Percentiles rank a stretch among this genome's conserved stretches.
Conservation (phyloP, 1,140 invertebrate species). For the Antheraea mylitta region DNA sequence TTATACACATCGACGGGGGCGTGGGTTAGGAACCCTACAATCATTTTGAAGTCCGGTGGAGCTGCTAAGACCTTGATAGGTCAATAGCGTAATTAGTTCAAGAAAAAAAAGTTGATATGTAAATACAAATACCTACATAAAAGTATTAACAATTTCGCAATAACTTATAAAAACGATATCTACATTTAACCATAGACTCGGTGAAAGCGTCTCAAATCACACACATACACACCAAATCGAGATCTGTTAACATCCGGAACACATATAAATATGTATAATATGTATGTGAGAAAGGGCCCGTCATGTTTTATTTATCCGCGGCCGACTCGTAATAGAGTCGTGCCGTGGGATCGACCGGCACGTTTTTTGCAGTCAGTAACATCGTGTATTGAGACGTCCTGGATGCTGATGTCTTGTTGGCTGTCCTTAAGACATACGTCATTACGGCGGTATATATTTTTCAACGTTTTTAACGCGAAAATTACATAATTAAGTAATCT, state of each 20-base stretch:
- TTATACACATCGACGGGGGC: too few species aligned
- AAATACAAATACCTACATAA: too few species aligned
- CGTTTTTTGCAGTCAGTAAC: constrained; percentile 70
- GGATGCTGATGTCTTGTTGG: constrained; percentile 74
- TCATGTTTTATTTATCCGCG: constrained; percentile 78
- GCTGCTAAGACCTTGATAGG: too few species aligned
- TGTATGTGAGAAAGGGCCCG: constrained; percentile 70
- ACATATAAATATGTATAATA: constrained; percentile 52
- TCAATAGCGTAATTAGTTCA: too few species aligned
- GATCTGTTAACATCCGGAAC: constrained; percentile 62
- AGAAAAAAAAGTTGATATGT: too few species aligned
- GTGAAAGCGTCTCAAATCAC: constrained; percentile 62
- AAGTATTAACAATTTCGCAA: background rate
- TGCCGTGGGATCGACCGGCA: constrained; percentile 68
- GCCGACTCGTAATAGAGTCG: constrained; percentile 75
- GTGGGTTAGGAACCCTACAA: too few species aligned
- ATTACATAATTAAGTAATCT: constrained; percentile 8
- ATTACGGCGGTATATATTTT: constrained; percentile 68
- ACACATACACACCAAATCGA: constrained; percentile 45
- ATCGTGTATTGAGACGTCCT: constrained; percentile 71
- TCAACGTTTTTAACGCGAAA: constrained; percentile 31
- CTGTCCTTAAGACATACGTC: constrained; percentile 59
- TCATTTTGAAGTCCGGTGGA: too few species aligned
- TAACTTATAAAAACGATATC: constrained; percentile 26
- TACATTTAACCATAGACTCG: constrained; percentile 27